These are phyloP conservation scores for Florisuga fusca DNA, from an alignment of 2,797 vertebrate genomes.

Conservation along the genomic window DNA sequence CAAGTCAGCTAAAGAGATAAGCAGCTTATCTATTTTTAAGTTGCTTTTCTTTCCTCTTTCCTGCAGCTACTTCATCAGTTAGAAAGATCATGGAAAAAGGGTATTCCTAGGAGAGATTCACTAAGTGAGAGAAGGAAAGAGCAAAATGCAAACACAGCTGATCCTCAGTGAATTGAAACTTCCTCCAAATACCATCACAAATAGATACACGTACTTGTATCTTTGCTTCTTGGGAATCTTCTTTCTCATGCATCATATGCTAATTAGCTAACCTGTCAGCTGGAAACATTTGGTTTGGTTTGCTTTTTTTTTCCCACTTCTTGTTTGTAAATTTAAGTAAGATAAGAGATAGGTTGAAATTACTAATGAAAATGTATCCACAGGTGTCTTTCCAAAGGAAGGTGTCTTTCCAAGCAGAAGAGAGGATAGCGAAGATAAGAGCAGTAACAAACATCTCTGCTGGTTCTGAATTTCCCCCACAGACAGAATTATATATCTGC, in stretches of 20 bases:
- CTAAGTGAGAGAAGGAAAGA: background rate
- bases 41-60: conserved; percentile 28
- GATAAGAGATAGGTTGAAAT: background rate
- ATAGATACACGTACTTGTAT: background rate
- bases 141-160: conserved; percentile 30
- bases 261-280: conserved; percentile 29
- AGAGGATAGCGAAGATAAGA: background rate
- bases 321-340: conserved; percentile 5
- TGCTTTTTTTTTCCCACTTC: background rate
- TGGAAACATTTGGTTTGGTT: conserved; percentile 22
- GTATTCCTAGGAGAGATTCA: conserved; percentile 24
- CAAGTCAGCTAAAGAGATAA: conserved; percentile 48
- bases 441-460: background rate
- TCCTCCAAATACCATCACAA: background rate
- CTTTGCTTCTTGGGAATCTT: background rate
- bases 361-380: conserved; percentile 38
- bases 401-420: background rate
- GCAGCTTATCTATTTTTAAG: conserved; percentile 53
- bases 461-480: background rate
- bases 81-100: conserved; percentile 27
- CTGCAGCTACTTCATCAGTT: conserved; percentile 42
- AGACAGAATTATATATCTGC: background rate
- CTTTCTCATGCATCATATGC: background rate
- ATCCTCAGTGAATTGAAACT: conserved; percentile 9
- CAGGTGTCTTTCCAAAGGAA: conserved; percentile 19